Base-by-base conservation (phyloP, 1,140 invertebrate species). In the Anastatus disparis region DNA sequence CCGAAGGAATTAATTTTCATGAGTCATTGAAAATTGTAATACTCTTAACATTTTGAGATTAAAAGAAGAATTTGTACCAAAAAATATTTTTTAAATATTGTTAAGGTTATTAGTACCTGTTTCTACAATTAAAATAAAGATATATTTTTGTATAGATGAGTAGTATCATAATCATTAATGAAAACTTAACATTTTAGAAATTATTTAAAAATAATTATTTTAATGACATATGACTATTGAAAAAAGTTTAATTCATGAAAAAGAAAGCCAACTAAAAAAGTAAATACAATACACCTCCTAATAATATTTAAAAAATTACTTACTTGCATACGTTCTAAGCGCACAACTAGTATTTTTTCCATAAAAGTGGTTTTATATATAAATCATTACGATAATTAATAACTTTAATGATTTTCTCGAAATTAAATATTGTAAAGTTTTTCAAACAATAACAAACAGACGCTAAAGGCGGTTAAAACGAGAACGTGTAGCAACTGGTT, bases 291-390 rank as follows among this genome's bases (percentile, higher is more conserved):
- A n/a, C n/a, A n/a, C n/a, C n/a, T n/a, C n/a, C 6, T 24, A 20
- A 50, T 22, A 20, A 52, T 12, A 12, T 26, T 52, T 7, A 10
- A 52, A 26, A 15, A 13, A 13, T 50, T 44, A 62, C 58, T 70
- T 13, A 70, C 67, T 20, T 63, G 26, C 31, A 70, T 62, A 2
- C 15, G 22, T 3, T 62, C 48, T 29, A 70, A 62, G 27, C 58
- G 50, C 9, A 70, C 27, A 22, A 70, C 6, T 31, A 70, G 12
- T 44, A 62, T 55, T 27, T 55, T 70, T 42, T 62, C 67, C 56
- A 61, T 69, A 61, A 69, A 69, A 53, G 8, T 2, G 1, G 8
- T n/a, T 48, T 22, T n/a, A n/a, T n/a, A n/a, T n/a, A n/a, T n/a
- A n/a, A n/a, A n/a, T n/a, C n/a, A n/a, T n/a, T n/a, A n/a, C n/a